Base-by-base conservation (phyloP, 1,140 invertebrate species). In the Hylaeus anthracinus region DNA sequence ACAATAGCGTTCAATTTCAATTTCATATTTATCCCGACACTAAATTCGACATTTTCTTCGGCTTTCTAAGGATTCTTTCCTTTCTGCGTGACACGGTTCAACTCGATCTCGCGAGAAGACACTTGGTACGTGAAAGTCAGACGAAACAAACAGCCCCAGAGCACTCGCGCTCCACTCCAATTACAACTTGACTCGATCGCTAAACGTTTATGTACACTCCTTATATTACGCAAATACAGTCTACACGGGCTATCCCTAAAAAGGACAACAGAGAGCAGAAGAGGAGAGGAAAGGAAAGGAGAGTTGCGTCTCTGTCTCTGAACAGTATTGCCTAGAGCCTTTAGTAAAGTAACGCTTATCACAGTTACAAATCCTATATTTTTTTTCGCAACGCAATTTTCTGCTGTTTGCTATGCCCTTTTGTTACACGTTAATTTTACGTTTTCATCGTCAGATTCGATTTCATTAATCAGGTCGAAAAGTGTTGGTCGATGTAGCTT, bases 261-360 rank as follows among this genome's bases (percentile, higher is more conserved):
- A 82, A 78, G 53, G 53, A 56, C 39, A 70, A 45, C 45, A 43
- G 26, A 63, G 55, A 51, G 26, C 26, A 26, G 26, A 26, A 26
- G 26, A 26, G 26, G 26, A 26, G 26, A 26, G 26, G 26, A 26
- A 26, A 26, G 26, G 26, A 26, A 72, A 64, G 56, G 12, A 77
- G 39, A 60, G 14, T 39, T 58, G 43, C 51, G 4, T 65, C 12
- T 70, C 45, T 72, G 61, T 55, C 55, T 67, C 37, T 60, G 51
- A 51, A 76, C 63, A 41, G 63, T 67, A 67, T 66, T 86, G 86
- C 85, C 87, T 85, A 90, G 88, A 90, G 89, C 90, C 89, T 91
- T 92, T 92, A 92, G 89, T 90, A 92, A 90, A 92, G 89, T 90
- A 92, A 90, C 90, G 87, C 90, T 92, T 93, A 93, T 93, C 92